Evolutionary conservation across 2,797 vertebrate genomes (phyloP), one percentile per base, ranked within the genome.

Genomic region (Cygnus olor): DNA sequence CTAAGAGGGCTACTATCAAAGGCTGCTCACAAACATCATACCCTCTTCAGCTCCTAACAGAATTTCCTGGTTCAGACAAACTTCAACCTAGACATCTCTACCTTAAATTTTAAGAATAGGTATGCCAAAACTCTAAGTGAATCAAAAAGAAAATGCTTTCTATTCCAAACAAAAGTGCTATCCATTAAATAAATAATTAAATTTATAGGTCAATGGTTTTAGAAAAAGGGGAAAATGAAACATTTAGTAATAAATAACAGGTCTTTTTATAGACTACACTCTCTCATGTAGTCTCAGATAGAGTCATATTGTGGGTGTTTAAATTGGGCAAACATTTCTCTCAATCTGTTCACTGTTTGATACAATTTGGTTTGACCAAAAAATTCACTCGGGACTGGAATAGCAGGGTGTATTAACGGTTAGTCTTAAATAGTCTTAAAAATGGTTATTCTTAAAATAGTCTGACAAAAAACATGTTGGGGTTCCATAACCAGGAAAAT

Each of bases 21-120:
- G 49, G 63, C 69, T 96, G 25, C 80, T 95, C 79, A 68, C 54
- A 78, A 58, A 53, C 47, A 32, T 7, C 44, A 5, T 44, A 84
- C 92, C 95, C 61, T 42, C 96, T 95, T 78, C 90, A 92, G 57
- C 58, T 92, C 11, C 56, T 66, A 24, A 25, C 54, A 78, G 92
- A 96, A 56, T 78, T 72, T 40, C 68, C 90, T 17, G 8, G 70
- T 82, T 95, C 86, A 32, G 82, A 92, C 38, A 92, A 92, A 73
- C 51, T 74, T 82, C 63, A 92, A 24, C 2, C 21, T 68, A 89
- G 95, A 57, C 49, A 94, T 18, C 51, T 83, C 66, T 92, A 93
- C 25, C 34, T 88, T 76, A 44, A 45, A 77, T 56, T 74, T 51
- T 58, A 91, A 66, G 51, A 76, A 53, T 34, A 51, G 28, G 51